These are phyloP conservation scores for Sebastes reedi DNA, from an alignment of 2,797 vertebrate species.

Conservation along the genomic window DNA sequence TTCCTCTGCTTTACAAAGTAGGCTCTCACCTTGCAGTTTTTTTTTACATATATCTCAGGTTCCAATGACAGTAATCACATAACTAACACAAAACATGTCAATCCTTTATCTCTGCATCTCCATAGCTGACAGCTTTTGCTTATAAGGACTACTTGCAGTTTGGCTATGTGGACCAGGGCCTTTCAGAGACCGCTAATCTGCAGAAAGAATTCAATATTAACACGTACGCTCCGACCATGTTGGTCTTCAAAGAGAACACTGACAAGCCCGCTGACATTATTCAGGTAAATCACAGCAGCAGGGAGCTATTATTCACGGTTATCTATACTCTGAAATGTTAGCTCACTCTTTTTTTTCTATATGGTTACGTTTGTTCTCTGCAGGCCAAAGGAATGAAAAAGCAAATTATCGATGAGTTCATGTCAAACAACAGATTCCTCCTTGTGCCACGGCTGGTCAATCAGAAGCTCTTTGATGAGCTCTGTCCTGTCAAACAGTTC, in stretches of 20 bases:
- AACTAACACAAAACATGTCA: not conserved
- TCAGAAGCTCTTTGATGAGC: constrained; percentile 95
- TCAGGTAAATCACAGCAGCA: constrained; percentile 81
- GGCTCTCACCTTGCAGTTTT: not conserved
- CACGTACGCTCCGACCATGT: constrained; percentile 89
- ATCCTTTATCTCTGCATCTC: constrained; percentile 4
- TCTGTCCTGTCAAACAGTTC: constrained; percentile 95
- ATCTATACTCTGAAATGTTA: not conserved
- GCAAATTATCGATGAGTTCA: constrained; percentile 93
- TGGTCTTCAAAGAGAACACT: constrained; percentile 92
- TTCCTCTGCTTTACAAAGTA: constrained; percentile 94
- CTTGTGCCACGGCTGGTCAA: constrained; percentile 91
- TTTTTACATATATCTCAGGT: not conserved
- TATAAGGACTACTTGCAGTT: constrained; percentile 94
- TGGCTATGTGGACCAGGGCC: constrained; percentile 91
- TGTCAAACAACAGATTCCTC: constrained; percentile 95
- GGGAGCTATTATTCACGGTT: not conserved
- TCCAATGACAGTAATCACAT: not conserved
- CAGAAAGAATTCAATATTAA: constrained; percentile 92
- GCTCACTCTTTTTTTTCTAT: not conserved
- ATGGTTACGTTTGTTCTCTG: not conserved
- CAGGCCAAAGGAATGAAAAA: constrained; percentile 96
- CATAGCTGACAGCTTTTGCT: constrained; percentile 91
- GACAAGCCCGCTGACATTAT: constrained; percentile 90
- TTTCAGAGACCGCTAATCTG: constrained; percentile 86